phyloP scores from a whole-genome alignment of 2,113 vertebrate species.

The Mesoclemmys tuberculata region DNA sequence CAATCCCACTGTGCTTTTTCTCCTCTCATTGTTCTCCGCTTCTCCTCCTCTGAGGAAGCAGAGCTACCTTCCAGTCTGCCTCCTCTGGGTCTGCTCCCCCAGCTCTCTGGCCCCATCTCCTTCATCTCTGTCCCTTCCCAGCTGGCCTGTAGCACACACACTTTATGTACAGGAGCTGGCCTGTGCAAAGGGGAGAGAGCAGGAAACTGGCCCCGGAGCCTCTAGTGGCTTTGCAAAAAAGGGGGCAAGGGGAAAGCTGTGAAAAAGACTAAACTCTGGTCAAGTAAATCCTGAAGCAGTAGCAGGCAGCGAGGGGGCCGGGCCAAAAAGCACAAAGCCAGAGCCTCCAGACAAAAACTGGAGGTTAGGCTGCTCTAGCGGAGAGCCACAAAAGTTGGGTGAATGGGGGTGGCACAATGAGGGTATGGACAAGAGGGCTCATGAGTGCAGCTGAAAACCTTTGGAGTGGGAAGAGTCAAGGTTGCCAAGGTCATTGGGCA shows the following conservation, averaged over 20 bases:
- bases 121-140: fast-evolving
- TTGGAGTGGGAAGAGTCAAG: background rate
- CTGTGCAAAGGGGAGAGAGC: background rate
- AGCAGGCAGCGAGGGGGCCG: background rate
- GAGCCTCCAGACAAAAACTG: background rate
- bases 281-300: background rate
- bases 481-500: background rate
- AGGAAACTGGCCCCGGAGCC: background rate
- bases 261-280: background rate
- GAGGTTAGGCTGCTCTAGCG: background rate
- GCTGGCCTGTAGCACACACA: fast-evolving
- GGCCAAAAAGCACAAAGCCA: background rate
- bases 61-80: background rate
- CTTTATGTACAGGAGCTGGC: fast-evolving
- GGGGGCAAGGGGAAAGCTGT: background rate
- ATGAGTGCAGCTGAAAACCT: background rate
- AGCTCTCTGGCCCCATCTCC: background rate
- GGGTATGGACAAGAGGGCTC: background rate
- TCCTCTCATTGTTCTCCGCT: background rate
- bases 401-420: background rate
- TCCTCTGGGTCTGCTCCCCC: background rate
- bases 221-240: background rate
- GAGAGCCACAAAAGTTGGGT: background rate
- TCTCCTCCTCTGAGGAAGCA: background rate
- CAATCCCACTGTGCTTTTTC: fast-evolving